Conservation (phyloP, 2,888 invertebrate genomes). For the Phaedon cochleariae region DNA sequence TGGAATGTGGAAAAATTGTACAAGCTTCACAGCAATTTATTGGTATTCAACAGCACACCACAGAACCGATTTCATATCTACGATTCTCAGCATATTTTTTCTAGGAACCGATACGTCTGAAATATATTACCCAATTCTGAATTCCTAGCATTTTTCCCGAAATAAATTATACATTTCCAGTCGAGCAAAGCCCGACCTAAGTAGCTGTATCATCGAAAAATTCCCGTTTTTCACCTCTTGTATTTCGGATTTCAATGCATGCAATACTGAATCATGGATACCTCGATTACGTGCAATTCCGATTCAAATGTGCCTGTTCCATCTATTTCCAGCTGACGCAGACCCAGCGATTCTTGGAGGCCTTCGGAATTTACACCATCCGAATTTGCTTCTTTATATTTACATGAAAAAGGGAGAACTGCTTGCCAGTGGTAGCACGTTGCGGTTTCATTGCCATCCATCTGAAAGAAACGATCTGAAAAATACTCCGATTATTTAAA, state of each 20-base stretch:
- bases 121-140: conserved; percentile 17
- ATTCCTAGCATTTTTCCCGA: conserved; percentile 19
- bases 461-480: conserved; percentile 55
- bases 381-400: conserved; percentile 48
- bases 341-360: conserved; percentile 31
- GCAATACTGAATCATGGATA: conserved; percentile 33
- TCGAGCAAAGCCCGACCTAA: conserved; percentile 17
- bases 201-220: conserved; percentile 28
- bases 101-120: no score
- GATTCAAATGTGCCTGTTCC: conserved; percentile 43
- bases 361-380: conserved; percentile 37
- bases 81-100: background rate
- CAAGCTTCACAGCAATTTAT: no score
- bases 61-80: background rate
- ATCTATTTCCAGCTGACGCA: conserved; percentile 51
- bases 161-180: conserved; percentile 35
- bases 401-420: conserved; percentile 48
- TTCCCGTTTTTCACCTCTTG: conserved; percentile 28
- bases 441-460: conserved; percentile 56
- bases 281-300: conserved; percentile 36
- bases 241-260: conserved; percentile 32
- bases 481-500: conserved; percentile 56
- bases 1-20: no score
- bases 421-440: conserved; percentile 54
- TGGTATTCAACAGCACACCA: no score